Evolutionary conservation across 2,888 invertebrate genomes (phyloP), one percentile per base, ranked within the genome.

Genomic region (Cyclophora albipunctata): DNA sequence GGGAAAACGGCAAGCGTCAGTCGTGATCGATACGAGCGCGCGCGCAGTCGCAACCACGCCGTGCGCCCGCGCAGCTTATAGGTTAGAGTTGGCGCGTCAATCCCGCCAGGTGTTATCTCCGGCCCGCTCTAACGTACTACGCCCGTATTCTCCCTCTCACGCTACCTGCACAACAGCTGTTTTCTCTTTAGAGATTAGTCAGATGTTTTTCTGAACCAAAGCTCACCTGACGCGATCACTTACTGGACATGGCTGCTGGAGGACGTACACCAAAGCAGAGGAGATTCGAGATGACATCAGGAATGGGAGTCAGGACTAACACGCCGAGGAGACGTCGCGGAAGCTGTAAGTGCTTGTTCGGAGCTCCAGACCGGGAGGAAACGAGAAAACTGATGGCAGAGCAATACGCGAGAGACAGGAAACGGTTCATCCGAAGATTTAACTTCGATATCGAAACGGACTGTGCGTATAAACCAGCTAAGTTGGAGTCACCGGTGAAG

Each of bases 261-360:
- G 87, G 86, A 75, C 84, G 84, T 63, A 84, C 87, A 61, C 87
- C 87, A 40, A 87, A 87, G 62, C 86, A 86, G 71, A 78, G 84
- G 64, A 81, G 81, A 61, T 77, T 79, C 58, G 86, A 86, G 49
- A 77, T 86, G 59, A 74, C 81, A 46, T 65, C 73, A 3, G 78
- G 77, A 46, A 79, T 85, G 81, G 81, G 80, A 5, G 54, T 84
- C 52, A 82, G 87, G 57, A 78, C 71, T n/a, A 84, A 83, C 52
- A 76, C 81, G 2, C 79, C 83, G 6, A 78, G 88, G 50, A 75
- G 86, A 54, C 74, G 85, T 40, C 78, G 89, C 3, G 84, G 86
- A 47, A 84, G 85, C 65, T 89, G 89, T 75, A 90, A 89, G 68
- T 92, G 92, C 65, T 73, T 92, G 3, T 92, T 92, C 62, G 92